Evolutionary conservation across 2,113 vertebrate genomes (phyloP), one percentile per base, ranked within the genome.

Genomic region (Bubo bubo): DNA sequence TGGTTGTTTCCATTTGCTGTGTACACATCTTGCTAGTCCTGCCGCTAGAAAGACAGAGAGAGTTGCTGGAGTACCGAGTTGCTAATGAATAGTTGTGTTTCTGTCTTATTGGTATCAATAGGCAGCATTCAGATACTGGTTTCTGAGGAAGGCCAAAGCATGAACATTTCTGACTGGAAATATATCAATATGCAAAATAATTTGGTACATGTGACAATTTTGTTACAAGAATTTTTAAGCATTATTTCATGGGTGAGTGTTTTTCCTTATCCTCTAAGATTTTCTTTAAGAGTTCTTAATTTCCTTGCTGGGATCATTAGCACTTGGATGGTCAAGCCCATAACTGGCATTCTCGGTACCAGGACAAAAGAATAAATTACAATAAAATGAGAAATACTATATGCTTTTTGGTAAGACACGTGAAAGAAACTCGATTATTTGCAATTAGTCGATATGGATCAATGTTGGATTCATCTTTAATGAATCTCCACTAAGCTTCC

Each of bases 1-100:
- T 97, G 96, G 91, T 97, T 97, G 80, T 82, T 97, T 97, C 80
- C 84, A 95, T 96, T 97, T 95, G 93, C 86, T 95, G 90, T 95
- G 96, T 90, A 94, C 93, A 96, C 84, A 95, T 96, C 96, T 94
- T 89, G 66, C 86, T 95, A 66, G 89, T 87, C 91, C 95, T 95
- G 89, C 93, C 30, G 23, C 74, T 94, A 86, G 74, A 77, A 83
- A 85, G 93, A 80, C 84, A 96, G 90, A 63, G 52, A 90, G 83
- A 43, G 49, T 68, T 72, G 77, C 26, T 82, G 62, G 66, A 94
- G 41, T 50, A 88, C 39, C 0, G 1, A 79, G 37, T 76, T 79
- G 39, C 45, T 81, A 52, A 81, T 24, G 35, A 91, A 91, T 41
- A 90, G 53, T 50, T 91, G 35, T 16, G 1, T 52, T 81, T 91